Evolutionary conservation across 2,113 vertebrate species (phyloP).

Genomic region (Macrotis lagotis): DNA sequence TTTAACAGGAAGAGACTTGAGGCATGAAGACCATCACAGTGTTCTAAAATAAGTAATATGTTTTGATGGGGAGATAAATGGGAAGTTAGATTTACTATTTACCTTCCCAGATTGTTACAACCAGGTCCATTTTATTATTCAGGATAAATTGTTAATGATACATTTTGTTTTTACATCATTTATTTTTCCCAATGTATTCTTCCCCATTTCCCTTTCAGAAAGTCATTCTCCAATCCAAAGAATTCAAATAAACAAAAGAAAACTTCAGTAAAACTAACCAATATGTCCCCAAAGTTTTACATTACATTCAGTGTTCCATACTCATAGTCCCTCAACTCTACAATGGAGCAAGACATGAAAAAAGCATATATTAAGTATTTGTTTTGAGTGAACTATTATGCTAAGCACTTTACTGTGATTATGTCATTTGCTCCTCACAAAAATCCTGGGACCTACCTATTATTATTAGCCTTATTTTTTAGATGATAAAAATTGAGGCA

Average conservation of each 20-base stretch:
- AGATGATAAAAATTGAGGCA: not conserved
- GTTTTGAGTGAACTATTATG: not conserved
- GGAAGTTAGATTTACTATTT: not conserved
- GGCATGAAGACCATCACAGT: not conserved
- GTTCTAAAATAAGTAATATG: not conserved
- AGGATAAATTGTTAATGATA: not conserved
- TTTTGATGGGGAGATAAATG: not conserved
- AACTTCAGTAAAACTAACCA: not conserved
- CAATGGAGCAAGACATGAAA: not conserved
- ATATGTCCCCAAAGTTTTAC: not conserved
- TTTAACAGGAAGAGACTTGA: conserved; percentile 2
- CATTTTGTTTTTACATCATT: not conserved
- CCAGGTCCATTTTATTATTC: not conserved
- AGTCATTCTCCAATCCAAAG: not conserved
- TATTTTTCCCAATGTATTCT: not conserved
- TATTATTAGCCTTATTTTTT: not conserved
- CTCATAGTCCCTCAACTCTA: not conserved
- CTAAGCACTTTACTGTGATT: not conserved
- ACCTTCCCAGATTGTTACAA: not conserved
- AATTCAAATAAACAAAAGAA: not conserved
- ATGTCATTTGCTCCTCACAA: not conserved
- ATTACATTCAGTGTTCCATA: not conserved
- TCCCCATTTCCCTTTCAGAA: not conserved
- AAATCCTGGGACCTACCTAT: not conserved
- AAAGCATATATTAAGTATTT: not conserved